Conservation (phyloP, 2,797 vertebrate species). For the Catharus ustulatus region DNA sequence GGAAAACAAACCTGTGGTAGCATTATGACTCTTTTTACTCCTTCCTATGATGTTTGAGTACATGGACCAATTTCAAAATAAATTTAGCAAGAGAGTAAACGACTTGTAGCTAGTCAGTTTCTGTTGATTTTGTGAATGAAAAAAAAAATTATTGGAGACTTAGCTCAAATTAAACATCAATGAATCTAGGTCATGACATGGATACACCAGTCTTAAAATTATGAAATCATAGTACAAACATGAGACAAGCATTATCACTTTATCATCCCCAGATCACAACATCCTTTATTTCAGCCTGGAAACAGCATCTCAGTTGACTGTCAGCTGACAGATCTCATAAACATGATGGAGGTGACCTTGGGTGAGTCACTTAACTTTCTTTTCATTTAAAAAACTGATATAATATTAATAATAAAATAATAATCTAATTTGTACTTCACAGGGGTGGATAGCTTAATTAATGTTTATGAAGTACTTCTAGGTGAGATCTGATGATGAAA, state of each 20-base stretch:
- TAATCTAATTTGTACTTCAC: not conserved
- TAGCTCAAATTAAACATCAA: not conserved
- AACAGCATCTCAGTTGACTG: not conserved
- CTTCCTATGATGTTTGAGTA: not conserved
- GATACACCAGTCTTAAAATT: not conserved
- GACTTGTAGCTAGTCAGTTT: not conserved
- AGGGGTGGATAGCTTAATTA: not conserved
- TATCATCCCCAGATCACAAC: not conserved
- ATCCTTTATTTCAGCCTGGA: not conserved
- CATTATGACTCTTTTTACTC: not conserved
- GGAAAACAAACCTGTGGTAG: not conserved
- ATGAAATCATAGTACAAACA: not conserved
- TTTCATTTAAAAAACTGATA: not conserved
- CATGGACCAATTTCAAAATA: not conserved
- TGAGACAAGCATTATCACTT: not conserved
- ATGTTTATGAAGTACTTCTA: conserved; percentile 6
- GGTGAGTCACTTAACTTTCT: not conserved
- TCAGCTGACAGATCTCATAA: not conserved
- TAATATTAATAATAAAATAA: not conserved
- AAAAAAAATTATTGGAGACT: not conserved
- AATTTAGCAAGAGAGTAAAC: not conserved
- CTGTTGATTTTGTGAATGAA: not conserved
- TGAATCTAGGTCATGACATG: not conserved
- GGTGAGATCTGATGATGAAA: conserved; percentile 27
- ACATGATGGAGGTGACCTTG: not conserved